Evolutionary conservation across 2,113 vertebrate genomes (phyloP).

Genomic region (Psilopogon haemacephalus): DNA sequence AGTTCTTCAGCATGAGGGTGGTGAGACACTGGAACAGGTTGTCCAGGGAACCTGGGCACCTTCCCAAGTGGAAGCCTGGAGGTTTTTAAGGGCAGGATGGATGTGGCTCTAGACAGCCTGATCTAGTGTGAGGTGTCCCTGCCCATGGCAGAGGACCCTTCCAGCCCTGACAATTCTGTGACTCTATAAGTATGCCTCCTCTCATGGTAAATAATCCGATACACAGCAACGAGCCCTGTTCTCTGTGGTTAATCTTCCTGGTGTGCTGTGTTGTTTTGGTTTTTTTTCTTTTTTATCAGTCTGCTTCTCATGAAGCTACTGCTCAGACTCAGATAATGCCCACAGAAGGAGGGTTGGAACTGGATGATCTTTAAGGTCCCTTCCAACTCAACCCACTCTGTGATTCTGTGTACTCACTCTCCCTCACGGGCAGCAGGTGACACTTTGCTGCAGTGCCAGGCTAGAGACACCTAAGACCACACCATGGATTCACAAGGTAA

Average conservation of each 20-base stretch:
- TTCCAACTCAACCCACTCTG: no score
- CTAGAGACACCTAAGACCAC: fast-evolving
- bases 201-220: neutral
- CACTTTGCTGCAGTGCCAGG: neutral
- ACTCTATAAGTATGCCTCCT: neutral
- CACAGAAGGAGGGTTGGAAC: no score
- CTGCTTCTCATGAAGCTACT: neutral
- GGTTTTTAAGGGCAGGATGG: no score
- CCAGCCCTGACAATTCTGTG: no score
- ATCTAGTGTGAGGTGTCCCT: no score
- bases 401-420: neutral
- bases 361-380: no score
- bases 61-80: no score
- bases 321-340: neutral
- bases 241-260: neutral
- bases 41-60: no score
- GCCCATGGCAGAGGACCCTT: no score
- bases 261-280: neutral
- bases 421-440: neutral
- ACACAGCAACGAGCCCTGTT: fast-evolving
- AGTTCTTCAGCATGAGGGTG: no score
- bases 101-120: no score
- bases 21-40: no score
- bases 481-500: neutral
- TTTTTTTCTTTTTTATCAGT: neutral